phyloP scores from a whole-genome alignment of 2,797 vertebrate genomes.

The Myotis findleyi region DNA sequence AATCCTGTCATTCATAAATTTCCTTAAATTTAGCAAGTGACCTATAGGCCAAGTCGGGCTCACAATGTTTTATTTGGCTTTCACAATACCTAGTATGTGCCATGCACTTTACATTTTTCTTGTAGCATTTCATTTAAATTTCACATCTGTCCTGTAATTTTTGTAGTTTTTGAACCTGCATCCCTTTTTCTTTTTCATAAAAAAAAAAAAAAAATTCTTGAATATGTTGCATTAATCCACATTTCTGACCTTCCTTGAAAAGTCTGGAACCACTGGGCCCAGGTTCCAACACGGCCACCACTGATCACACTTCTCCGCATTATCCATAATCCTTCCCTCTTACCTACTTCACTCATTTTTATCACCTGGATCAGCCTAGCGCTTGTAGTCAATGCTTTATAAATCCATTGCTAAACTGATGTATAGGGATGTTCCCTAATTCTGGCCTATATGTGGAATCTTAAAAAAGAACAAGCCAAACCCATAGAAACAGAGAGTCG shows the following conservation, averaged over 20 bases:
- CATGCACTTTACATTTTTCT: not conserved
- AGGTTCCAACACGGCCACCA: not conserved
- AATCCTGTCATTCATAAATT: not conserved
- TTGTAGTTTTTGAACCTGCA: not conserved
- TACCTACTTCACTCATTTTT: not conserved
- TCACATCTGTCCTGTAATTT: not conserved
- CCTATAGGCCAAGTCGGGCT: not conserved
- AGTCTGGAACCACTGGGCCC: not conserved
- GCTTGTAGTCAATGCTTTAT: not conserved
- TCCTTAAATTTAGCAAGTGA: not conserved
- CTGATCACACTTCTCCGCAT: not conserved
- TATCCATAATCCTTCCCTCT: too few relatives aligned
- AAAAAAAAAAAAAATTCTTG: not conserved
- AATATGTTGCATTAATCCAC: not conserved
- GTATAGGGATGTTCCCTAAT: not conserved
- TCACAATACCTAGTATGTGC: not conserved
- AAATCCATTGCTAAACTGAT: not conserved
- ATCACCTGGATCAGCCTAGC: not conserved
- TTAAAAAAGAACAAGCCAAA: not conserved
- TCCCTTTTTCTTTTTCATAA: not conserved
- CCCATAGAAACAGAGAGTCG: not conserved
- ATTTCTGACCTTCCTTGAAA: not conserved
- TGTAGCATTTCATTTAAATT: constrained; percentile 27
- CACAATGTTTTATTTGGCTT: not conserved
- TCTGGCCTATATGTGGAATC: not conserved